Evolutionary conservation across 2,797 vertebrate genomes (phyloP).

Genomic region (Limnodromus scolopaceus): DNA sequence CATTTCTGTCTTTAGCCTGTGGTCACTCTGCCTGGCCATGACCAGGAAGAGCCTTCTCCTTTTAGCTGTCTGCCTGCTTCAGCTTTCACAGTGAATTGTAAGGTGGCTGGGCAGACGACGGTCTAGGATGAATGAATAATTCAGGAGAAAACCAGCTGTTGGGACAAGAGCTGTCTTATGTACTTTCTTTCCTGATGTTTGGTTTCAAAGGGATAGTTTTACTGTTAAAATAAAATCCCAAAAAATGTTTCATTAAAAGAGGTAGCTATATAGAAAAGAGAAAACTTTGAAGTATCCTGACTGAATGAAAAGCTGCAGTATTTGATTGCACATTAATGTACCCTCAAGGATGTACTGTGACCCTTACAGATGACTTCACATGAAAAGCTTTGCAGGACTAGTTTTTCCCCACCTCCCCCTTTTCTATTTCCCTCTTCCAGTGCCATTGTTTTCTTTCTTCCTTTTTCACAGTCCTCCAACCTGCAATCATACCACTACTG

Average conservation of each 20-base stretch:
- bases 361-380: background rate
- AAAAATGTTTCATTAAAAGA: background rate
- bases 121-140: background rate
- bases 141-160: background rate
- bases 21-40: background rate
- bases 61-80: background rate
- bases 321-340: background rate
- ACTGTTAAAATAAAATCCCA: background rate
- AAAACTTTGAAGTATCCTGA: background rate
- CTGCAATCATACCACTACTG: background rate
- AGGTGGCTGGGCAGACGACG: background rate
- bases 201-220: background rate
- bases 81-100: background rate
- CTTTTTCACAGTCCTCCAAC: background rate
- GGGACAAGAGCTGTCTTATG: background rate
- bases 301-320: background rate
- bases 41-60: background rate
- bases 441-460: background rate
- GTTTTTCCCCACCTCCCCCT: accelerated
- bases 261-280: background rate
- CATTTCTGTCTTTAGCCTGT: background rate
- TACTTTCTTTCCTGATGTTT: background rate
- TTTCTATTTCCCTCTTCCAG: background rate
- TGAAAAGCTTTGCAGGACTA: background rate
- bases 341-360: background rate